A percentile compares a stretch with the other conserved stretches of the same genome.
These are phyloP conservation scores for Chironomus riparius DNA, from an alignment of 2,888 invertebrate species.

Conservation along the genomic window DNA sequence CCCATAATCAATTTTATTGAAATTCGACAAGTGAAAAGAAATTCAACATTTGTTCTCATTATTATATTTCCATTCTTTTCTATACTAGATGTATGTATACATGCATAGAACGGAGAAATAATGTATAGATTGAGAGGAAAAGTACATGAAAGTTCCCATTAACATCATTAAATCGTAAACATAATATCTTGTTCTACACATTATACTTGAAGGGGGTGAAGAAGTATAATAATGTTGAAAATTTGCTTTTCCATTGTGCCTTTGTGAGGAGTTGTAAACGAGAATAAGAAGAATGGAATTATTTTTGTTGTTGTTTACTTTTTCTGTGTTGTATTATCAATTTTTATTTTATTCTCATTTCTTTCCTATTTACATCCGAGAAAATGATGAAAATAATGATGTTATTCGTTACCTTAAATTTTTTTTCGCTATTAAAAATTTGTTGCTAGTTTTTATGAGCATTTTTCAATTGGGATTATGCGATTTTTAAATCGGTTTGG, in stretches of 20 bases:
- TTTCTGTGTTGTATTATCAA: neutral
- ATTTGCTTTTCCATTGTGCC: slow-evolving; percentile 19
- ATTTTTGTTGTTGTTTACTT: neutral
- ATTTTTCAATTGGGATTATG: neutral
- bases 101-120: neutral
- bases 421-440: neutral
- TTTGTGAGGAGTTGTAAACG: neutral
- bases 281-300: neutral
- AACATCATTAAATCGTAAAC: slow-evolving; percentile 27
- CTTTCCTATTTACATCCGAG: neutral
- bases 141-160: slow-evolving; percentile 5
- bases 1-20: slow-evolving; percentile 19
- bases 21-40: neutral
- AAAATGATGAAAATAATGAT: neutral
- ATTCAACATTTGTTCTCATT: slow-evolving; percentile 11
- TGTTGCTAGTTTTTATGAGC: neutral
- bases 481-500: no score
- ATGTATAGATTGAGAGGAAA: neutral
- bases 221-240: slow-evolving; percentile 16
- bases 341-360: neutral
- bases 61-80: neutral
- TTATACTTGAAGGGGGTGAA: slow-evolving; percentile 19
- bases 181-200: slow-evolving; percentile 22
- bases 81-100: neutral
- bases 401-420: neutral